Conservation (phyloP, 2,797 vertebrate species). For the Lepidocolaptes lacrymiger region DNA sequence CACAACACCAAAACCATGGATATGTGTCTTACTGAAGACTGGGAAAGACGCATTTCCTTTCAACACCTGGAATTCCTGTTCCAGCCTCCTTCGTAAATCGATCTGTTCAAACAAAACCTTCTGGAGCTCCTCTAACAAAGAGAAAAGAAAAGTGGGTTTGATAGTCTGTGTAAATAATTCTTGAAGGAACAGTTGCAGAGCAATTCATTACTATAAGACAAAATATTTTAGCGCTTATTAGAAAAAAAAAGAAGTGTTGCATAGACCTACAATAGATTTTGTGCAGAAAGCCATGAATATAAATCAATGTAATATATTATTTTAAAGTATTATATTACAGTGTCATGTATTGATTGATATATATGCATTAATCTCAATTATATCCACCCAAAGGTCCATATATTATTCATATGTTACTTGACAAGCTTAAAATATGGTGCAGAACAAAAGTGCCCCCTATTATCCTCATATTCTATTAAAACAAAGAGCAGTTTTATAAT, state of each 20-base stretch:
- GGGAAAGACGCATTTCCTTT: conserved; percentile 95
- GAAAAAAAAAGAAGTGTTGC: conserved; percentile 58
- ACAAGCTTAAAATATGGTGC: conserved; percentile 83
- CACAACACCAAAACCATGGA: conserved; percentile 3
- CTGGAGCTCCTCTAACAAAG: conserved; percentile 93
- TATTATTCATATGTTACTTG: conserved; percentile 87
- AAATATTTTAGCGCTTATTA: conserved; percentile 77
- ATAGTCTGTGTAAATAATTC: conserved; percentile 77
- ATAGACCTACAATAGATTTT: conserved; percentile 78
- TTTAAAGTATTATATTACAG: conserved; percentile 86
- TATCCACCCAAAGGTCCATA: conserved; percentile 83
- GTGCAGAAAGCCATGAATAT: conserved; percentile 87
- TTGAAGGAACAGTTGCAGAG: conserved; percentile 68
- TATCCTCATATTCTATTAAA: conserved; percentile 76
- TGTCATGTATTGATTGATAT: conserved; percentile 87
- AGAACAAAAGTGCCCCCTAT: conserved; percentile 79
- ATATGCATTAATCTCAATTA: conserved; percentile 89
- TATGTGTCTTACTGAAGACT: conserved; percentile 90
- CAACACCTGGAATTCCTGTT: conserved; percentile 96
- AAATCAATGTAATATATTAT: conserved; percentile 89
- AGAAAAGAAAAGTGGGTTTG: conserved; percentile 65
- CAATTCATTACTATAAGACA: conserved; percentile 78
- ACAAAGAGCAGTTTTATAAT: conserved; percentile 63
- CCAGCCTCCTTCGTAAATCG: conserved; percentile 92
- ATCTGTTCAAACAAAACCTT: conserved; percentile 99